phyloP scores from a whole-genome alignment of 2,797 vertebrate genomes.

The Fistularia commersonii region DNA sequence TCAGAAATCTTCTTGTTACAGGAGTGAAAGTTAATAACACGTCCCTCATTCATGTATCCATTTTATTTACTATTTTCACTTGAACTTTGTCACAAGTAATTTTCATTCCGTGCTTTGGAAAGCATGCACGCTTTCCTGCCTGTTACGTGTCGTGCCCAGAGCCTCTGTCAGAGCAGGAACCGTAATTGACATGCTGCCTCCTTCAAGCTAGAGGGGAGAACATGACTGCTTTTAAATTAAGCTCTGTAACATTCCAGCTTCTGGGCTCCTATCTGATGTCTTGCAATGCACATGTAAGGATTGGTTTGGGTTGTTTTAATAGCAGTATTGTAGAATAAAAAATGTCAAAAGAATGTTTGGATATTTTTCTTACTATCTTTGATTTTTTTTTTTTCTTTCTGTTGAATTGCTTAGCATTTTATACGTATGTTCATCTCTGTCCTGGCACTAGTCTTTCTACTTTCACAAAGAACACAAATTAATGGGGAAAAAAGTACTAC shows the following conservation, averaged over 20 bases:
- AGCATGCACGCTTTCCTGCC: conserved; percentile 25
- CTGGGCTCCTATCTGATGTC: conserved; percentile 59
- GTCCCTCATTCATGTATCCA: not conserved
- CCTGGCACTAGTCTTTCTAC: conserved; percentile 58
- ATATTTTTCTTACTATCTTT: conserved; percentile 47
- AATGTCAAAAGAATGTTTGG: conserved; percentile 54
- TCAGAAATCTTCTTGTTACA: not conserved
- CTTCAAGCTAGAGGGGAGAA: conserved; percentile 64
- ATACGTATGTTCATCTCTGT: conserved; percentile 50
- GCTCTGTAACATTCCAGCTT: conserved; percentile 56
- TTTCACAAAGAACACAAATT: conserved; percentile 74
- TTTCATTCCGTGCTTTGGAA: conserved; percentile 27
- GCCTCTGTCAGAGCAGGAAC: conserved; percentile 61
- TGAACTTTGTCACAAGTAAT: conserved; percentile 30
- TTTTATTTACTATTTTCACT: conserved; percentile 35
- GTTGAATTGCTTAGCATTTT: conserved; percentile 49
- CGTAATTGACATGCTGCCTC: conserved; percentile 71
- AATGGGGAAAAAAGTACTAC: conserved; percentile 51
- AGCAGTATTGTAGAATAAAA: conserved; percentile 56
- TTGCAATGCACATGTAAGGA: conserved; percentile 48
- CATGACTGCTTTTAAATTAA: conserved; percentile 60
- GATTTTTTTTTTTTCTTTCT: conserved; percentile 27
- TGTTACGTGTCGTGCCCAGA: conserved; percentile 52
- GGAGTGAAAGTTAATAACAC: not conserved
- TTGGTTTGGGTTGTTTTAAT: conserved; percentile 58